Evolutionary conservation across 2,113 vertebrate genomes (phyloP).

Genomic region (Phyllostomus hastatus): DNA sequence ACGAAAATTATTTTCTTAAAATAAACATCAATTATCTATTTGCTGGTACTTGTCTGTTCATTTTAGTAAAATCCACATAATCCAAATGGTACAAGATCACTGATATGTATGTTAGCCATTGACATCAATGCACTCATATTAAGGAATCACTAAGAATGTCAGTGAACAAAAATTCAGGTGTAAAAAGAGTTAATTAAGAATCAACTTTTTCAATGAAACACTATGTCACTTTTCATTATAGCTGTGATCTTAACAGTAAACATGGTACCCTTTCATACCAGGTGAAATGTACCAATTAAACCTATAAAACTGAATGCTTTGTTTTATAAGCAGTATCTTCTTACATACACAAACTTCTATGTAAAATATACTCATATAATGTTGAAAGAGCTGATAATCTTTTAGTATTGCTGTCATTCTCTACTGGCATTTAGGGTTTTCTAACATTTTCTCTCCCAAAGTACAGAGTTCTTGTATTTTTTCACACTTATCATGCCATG

Average conservation of each 20-base stretch:
- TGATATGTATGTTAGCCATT: neutral
- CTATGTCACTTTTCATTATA: neutral
- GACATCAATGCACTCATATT: neutral
- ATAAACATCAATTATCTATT: neutral
- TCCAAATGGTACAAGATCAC: neutral
- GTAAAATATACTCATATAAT: neutral
- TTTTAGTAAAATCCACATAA: slow-evolving; percentile 33
- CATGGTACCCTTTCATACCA: neutral
- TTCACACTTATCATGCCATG: neutral
- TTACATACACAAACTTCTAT: neutral
- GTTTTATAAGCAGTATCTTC: neutral
- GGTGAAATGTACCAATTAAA: neutral
- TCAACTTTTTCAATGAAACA: neutral
- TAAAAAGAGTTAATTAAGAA: neutral
- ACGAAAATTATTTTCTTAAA: neutral
- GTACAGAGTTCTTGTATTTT: neutral
- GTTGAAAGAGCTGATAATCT: neutral
- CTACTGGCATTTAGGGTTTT: neutral
- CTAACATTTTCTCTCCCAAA: neutral
- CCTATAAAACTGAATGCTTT: neutral
- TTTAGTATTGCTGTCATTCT: neutral
- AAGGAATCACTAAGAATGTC: neutral
- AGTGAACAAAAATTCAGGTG: neutral
- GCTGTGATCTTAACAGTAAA: neutral
- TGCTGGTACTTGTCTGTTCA: neutral